Evolutionary conservation across 2,113 vertebrate species (phyloP).

Genomic region (Penelope pileata): DNA sequence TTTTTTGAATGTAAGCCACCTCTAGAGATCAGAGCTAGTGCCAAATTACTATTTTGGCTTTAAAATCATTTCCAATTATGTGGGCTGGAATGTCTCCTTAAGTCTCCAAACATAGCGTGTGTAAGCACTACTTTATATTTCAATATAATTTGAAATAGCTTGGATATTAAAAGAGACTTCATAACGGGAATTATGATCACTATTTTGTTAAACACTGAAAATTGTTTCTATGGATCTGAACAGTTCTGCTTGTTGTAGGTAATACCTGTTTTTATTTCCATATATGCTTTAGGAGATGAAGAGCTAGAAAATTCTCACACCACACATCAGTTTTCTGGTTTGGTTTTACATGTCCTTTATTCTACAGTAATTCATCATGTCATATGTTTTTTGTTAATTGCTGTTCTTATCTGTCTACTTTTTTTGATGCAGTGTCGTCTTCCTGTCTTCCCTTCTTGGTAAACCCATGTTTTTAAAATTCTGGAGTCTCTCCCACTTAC

Average conservation of each 20-base stretch:
- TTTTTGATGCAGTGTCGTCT: neutral
- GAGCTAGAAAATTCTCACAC: neutral
- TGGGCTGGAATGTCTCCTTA: constrained; percentile 11
- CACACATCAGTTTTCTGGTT: neutral
- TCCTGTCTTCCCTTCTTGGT: neutral
- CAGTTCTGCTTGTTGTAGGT: neutral
- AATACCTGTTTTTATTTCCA: neutral
- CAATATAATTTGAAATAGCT: neutral
- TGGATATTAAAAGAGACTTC: constrained; percentile 13
- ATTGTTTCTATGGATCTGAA: neutral
- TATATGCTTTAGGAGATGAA: neutral
- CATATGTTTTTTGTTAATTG: neutral
- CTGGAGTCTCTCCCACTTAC: neutral
- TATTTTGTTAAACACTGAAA: neutral
- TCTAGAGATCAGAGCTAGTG: constrained; percentile 12
- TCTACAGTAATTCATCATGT: neutral
- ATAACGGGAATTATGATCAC: neutral
- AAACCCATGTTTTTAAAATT: neutral
- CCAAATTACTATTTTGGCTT: constrained; percentile 53
- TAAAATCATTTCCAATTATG: constrained; percentile 29
- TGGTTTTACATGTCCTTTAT: neutral
- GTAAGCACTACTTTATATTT: constrained; percentile 12
- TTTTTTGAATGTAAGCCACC: neutral
- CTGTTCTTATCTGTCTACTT: neutral
- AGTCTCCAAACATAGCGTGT: neutral